A percentile compares a stretch with the other conserved stretches of the same genome.
phyloP scores from a whole-genome alignment of 2,797 vertebrate species.

The Gobio occitaniae region DNA sequence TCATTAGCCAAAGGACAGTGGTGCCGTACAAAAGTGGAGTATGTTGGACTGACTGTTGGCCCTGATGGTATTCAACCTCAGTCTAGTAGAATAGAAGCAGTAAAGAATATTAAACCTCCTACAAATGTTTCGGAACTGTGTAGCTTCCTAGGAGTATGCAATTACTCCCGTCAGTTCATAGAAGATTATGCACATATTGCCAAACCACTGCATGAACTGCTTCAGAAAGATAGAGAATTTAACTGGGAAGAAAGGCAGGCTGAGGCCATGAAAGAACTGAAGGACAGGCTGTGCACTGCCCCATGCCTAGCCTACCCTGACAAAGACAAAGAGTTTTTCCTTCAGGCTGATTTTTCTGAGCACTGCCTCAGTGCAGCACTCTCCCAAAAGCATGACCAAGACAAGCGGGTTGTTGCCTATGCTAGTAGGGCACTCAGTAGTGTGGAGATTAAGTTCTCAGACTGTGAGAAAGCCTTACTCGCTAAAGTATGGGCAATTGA shows the following conservation, averaged over 20 bases:
- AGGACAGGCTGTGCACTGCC: neutral
- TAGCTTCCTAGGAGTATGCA: no score
- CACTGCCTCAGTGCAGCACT: neutral
- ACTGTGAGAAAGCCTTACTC: neutral
- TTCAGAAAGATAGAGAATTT: neutral
- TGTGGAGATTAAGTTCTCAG: neutral
- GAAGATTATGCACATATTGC: no score
- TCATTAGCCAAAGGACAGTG: neutral
- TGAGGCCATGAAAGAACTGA: neutral
- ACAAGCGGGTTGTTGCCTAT: conserved; percentile 6
- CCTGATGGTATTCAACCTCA: neutral
- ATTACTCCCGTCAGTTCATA: no score
- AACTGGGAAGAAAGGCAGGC: neutral
- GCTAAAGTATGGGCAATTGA: neutral
- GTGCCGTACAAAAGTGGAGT: neutral
- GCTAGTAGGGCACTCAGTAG: neutral
- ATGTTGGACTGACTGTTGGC: neutral
- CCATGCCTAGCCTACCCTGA: neutral
- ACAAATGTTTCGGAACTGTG: neutral
- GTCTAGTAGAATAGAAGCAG: neutral
- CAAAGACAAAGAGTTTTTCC: conserved; percentile 3
- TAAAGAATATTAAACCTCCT: neutral
- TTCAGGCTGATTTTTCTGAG: neutral
- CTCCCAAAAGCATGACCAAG: conserved; percentile 4
- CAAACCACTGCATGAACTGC: no score